phyloP scores from a whole-genome alignment of 2,113 vertebrate genomes.

The Strigops habroptila region DNA sequence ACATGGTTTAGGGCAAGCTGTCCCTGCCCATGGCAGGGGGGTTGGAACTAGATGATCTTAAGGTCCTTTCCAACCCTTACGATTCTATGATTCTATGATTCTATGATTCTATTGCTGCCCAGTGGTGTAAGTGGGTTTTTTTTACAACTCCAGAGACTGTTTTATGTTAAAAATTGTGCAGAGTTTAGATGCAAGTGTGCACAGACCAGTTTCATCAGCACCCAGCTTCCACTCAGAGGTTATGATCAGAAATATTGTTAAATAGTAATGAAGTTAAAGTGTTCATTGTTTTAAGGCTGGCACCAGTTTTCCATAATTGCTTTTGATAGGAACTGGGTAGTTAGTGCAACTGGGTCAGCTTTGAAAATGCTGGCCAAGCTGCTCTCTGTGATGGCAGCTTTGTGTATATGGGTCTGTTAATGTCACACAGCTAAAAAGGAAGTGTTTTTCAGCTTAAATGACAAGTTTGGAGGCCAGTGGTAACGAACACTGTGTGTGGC shows the following conservation, averaged over 20 bases:
- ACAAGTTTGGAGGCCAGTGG: not conserved
- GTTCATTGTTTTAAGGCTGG: not conserved
- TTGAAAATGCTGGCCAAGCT: not conserved
- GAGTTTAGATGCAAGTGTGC: not conserved
- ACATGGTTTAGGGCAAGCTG: no score
- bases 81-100: no score
- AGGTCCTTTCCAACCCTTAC: no score
- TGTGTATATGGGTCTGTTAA: not conserved
- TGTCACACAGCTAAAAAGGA: not conserved
- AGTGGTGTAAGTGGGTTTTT: not conserved
- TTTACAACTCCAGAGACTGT: not conserved
- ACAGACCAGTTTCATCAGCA: not conserved
- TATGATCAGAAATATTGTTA: not conserved
- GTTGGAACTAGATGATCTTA: no score
- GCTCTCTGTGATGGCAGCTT: not conserved
- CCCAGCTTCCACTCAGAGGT: not conserved
- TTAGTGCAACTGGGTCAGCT: not conserved
- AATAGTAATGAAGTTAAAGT: not conserved
- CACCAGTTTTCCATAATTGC: not conserved
- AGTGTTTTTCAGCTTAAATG: not conserved
- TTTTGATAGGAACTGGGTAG: not conserved
- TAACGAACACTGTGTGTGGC: not conserved
- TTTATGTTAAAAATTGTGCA: not conserved
- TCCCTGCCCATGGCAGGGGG: no score
- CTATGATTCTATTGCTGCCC: not conserved